Evolutionary conservation across 2,797 vertebrate species (phyloP).

Genomic region (Myotis vivesi): DNA sequence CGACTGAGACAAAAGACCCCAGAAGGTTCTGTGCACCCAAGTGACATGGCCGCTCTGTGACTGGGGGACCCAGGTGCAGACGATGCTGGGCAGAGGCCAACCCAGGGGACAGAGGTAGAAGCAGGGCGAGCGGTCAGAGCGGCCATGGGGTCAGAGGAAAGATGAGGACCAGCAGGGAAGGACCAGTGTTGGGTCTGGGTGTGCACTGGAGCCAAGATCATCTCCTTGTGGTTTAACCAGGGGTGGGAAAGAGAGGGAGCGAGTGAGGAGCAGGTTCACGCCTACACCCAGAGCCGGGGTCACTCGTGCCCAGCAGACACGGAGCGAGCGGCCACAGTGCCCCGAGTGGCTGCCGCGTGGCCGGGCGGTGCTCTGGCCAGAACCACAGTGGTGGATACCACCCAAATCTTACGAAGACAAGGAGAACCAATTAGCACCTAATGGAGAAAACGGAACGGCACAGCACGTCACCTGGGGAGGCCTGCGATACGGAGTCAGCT

Average conservation of each 20-base stretch:
- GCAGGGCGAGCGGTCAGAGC: too few species aligned
- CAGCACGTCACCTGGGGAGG: too few species aligned
- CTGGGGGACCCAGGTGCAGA: not conserved
- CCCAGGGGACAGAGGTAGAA: not conserved
- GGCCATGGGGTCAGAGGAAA: fast-evolving
- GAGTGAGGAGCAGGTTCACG: not conserved
- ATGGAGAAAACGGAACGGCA: too few species aligned
- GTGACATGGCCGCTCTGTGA: not conserved
- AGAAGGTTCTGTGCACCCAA: not conserved
- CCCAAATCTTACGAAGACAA: too few species aligned
- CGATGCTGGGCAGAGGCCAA: not conserved
- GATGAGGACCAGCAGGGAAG: fast-evolving
- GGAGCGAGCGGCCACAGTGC: too few species aligned
- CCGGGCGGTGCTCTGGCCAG: too few species aligned
- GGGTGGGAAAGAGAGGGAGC: not conserved
- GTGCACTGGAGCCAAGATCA: not conserved
- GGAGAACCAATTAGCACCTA: too few species aligned
- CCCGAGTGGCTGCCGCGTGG: too few species aligned
- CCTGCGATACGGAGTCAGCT: too few species aligned
- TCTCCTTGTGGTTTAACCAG: fast-evolving
- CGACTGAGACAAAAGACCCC: not conserved
- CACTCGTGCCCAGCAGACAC: not conserved
- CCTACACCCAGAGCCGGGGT: fast-evolving
- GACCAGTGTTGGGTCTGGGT: not conserved
- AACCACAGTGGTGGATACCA: not conserved